phyloP scores from a whole-genome alignment of 1,140 invertebrate genomes.

The Drosophila kikkawai region DNA sequence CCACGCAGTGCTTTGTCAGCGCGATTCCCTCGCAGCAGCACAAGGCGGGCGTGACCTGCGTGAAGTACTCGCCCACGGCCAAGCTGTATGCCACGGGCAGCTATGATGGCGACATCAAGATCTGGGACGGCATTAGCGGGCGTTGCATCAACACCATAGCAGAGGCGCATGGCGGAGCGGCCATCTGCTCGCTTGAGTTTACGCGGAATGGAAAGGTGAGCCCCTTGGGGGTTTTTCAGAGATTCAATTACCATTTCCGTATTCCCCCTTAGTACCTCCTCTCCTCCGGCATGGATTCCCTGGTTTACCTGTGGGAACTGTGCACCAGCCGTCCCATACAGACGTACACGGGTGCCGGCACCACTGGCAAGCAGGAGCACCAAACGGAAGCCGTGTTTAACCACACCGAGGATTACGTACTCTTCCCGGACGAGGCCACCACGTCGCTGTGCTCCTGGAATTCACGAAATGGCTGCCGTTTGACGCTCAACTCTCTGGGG shows the following conservation, averaged over 20 bases:
- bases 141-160: conserved; percentile 97
- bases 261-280: conserved; percentile 92
- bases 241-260: neutral
- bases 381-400: conserved; percentile 98
- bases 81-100: conserved; percentile 96
- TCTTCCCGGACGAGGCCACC: conserved; percentile 99
- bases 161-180: conserved; percentile 96
- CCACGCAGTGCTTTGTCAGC: conserved; percentile 97
- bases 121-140: conserved; percentile 98
- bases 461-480: conserved; percentile 96
- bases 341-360: conserved; percentile 97
- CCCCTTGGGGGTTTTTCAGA: neutral
- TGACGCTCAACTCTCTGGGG: conserved; percentile 96
- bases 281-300: conserved; percentile 97
- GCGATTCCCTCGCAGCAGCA: conserved; percentile 97
- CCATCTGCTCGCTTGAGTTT: conserved; percentile 97
- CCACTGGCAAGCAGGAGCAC: conserved; percentile 97
- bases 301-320: conserved; percentile 99
- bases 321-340: conserved; percentile 98
- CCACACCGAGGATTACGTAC: conserved; percentile 99
- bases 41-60: conserved; percentile 92
- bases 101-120: conserved; percentile 96
- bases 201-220: conserved; percentile 97
- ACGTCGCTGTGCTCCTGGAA: conserved; percentile 99
- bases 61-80: conserved; percentile 93